phyloP scores from a whole-genome alignment of 2,113 vertebrate species.

The Gymnogyps californianus region DNA sequence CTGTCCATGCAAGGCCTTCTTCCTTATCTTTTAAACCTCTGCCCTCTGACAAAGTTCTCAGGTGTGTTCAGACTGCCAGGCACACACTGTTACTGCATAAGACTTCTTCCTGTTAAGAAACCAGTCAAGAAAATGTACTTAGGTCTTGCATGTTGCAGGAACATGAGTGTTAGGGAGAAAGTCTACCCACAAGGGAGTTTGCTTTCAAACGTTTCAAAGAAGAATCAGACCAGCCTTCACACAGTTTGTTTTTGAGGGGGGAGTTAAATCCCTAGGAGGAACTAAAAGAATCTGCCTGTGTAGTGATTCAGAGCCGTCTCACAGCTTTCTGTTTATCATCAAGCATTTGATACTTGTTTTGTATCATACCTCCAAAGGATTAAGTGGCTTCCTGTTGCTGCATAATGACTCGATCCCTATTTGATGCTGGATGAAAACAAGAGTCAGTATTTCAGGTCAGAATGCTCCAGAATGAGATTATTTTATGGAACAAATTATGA shows the following conservation, averaged over 20 bases:
- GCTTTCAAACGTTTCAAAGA: background rate
- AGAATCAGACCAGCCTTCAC: background rate
- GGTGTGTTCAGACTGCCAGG: background rate
- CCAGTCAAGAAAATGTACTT: background rate
- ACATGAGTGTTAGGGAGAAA: background rate
- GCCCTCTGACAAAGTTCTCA: background rate
- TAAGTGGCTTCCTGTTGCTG: background rate
- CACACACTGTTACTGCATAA: fast-evolving
- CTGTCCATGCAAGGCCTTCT: background rate
- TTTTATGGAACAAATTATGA: background rate
- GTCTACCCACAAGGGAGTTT: background rate
- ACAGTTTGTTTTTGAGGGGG: background rate
- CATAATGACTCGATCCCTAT: background rate
- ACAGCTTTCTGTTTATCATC: background rate
- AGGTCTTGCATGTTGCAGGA: background rate
- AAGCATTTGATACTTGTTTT: background rate
- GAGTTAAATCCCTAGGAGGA: background rate
- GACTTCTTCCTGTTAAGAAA: background rate
- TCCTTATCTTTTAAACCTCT: background rate
- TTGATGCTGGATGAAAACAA: background rate
- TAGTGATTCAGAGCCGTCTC: background rate
- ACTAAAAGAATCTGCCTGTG: background rate
- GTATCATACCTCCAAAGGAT: background rate
- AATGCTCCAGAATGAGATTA: background rate
- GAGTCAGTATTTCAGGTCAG: background rate